Percentiles rank a stretch among this genome's conserved stretches.
phyloP scores from a whole-genome alignment of 2,888 invertebrate species.

The Eretmocerus hayati region DNA sequence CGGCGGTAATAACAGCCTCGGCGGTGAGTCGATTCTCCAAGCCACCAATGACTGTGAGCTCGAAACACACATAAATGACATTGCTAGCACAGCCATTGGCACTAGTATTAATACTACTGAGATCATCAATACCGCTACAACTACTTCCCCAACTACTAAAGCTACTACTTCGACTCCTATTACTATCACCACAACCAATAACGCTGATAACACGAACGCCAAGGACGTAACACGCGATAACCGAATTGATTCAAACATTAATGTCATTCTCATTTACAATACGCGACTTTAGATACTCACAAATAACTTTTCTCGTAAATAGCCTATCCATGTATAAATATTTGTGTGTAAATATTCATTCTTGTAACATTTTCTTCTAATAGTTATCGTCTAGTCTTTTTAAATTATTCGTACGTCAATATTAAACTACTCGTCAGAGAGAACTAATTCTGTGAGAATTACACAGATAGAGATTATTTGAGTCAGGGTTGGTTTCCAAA shows the following conservation, averaged over 20 bases:
- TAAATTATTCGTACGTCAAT: too few species aligned
- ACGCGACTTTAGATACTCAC: constrained; percentile 32
- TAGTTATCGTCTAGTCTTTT: too few species aligned
- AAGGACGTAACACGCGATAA: constrained; percentile 26
- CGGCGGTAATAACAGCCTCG: too few species aligned
- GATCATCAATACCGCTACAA: constrained; percentile 12
- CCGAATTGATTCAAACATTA: constrained; percentile 28
- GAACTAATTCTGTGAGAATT: too few species aligned
- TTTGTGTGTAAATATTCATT: neutral
- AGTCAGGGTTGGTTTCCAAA: too few species aligned
- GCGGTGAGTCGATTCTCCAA: constrained; percentile 39
- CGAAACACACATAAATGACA: constrained; percentile 20
- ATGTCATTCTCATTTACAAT: constrained; percentile 35
- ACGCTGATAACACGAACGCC: constrained; percentile 23
- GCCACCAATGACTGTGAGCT: constrained; percentile 18
- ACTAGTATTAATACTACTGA: constrained; percentile 9
- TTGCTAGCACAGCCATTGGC: constrained; percentile 9
- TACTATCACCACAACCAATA: constrained; percentile 16
- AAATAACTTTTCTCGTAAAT: constrained; percentile 5
- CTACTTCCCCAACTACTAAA: constrained; percentile 4
- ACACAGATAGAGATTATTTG: too few species aligned
- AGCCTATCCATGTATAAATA: neutral
- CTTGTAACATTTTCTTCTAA: too few species aligned
- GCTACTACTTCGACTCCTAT: neutral
- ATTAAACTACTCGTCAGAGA: too few species aligned